Percentiles rank a stretch among this genome's conserved stretches.
Evolutionary conservation across 2,888 invertebrate species (phyloP).

Genomic region (Catocala fraxini): DNA sequence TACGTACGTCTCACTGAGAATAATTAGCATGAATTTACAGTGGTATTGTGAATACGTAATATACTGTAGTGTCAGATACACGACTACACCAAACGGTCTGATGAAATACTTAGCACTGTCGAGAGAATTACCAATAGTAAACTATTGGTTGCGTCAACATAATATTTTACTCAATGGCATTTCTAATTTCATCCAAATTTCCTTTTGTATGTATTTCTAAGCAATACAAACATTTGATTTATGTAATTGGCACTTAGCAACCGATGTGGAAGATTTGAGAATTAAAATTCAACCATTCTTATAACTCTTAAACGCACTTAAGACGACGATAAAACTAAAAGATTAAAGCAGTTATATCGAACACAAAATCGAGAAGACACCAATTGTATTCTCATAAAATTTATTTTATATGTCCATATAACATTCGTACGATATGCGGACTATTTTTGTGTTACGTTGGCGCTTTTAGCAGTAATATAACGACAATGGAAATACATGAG

Average conservation of each 20-base stretch:
- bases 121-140: constrained; percentile 41
- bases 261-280: no score
- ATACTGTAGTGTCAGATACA: constrained; percentile 51
- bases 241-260: no score
- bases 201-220: no score
- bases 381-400: constrained; percentile 9
- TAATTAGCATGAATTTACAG: constrained; percentile 72
- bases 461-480: constrained; percentile 30
- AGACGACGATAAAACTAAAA: background rate
- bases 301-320: background rate
- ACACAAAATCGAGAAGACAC: constrained; percentile 1
- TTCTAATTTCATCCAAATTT: constrained; percentile 2
- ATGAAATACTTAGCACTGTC: constrained; percentile 61
- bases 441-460: constrained; percentile 16
- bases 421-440: constrained; percentile 17
- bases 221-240: no score
- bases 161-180: constrained; percentile 31
- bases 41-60: constrained; percentile 62
- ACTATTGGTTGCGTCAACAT: constrained; percentile 30
- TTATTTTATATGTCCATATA: constrained; percentile 5
- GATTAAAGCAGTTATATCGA: background rate
- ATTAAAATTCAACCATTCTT: background rate
- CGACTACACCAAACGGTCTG: constrained; percentile 57
- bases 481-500: constrained; percentile 23
- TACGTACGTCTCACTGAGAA: constrained; percentile 45